These are phyloP conservation scores for Falco cherrug DNA, from an alignment of 2,797 vertebrate species.

Conservation along the genomic window DNA sequence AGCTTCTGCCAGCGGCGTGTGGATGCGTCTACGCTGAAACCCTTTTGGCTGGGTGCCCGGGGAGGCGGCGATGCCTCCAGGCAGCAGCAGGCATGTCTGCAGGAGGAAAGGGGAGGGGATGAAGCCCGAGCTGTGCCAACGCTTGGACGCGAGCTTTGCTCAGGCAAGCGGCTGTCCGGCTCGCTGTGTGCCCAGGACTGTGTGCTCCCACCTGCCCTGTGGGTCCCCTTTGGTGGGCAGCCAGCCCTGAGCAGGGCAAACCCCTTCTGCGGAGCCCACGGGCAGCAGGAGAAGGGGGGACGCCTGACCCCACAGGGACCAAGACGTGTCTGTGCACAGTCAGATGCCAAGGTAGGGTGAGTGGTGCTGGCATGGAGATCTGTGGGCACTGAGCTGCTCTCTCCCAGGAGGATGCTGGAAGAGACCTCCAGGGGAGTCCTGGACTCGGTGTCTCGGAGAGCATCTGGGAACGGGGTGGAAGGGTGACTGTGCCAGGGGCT, in stretches of 20 bases:
- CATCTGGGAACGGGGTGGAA: neutral
- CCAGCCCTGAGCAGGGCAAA: neutral
- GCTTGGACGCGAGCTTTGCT: neutral
- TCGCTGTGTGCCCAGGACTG: neutral
- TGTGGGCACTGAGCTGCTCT: neutral
- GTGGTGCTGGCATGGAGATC: constrained; percentile 27
- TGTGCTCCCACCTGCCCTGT: neutral
- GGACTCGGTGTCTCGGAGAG: neutral
- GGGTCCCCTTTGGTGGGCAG: neutral
- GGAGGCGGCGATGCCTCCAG: neutral
- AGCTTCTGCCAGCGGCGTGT: neutral
- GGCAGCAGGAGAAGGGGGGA: neutral
- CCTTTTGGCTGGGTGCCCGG: neutral
- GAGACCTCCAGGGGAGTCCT: neutral
- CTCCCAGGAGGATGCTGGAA: neutral
- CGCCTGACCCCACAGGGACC: neutral
- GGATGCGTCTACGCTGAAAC: neutral
- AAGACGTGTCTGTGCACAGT: neutral
- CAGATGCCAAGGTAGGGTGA: constrained; percentile 30
- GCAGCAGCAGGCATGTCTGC: neutral
- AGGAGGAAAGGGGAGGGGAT: neutral
- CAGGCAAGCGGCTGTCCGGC: neutral
- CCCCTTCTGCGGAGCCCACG: neutral
- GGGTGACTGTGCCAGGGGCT: constrained; percentile 24
- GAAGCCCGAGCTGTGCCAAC: neutral